phyloP scores from a whole-genome alignment of 2,888 invertebrate genomes.

The Onchidella celtica region DNA sequence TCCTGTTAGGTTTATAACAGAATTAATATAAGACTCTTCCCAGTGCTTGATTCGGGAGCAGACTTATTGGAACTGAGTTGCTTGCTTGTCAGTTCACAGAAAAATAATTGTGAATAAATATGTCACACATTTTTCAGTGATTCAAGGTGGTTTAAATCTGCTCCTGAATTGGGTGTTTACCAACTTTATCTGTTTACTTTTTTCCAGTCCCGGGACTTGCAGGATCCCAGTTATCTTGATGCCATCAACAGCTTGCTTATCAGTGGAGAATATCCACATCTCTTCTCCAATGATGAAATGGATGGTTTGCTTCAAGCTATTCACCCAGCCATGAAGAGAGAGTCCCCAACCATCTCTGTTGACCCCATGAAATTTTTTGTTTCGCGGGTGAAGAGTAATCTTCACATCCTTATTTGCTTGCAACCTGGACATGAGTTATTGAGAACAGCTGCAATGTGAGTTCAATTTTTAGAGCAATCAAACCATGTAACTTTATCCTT shows the following conservation, averaged over 20 bases:
- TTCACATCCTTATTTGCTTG: conserved; percentile 78
- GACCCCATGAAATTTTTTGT: conserved; percentile 79
- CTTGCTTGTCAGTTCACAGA: no score
- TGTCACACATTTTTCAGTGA: no score
- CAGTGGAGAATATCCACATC: conserved; percentile 79
- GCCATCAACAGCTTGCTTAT: conserved; percentile 79
- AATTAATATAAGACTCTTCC: no score
- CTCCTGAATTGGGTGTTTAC: no score
- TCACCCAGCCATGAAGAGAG: conserved; percentile 76
- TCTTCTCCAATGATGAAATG: conserved; percentile 80
- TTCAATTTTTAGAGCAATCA: no score
- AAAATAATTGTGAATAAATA: no score
- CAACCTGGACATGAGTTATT: conserved; percentile 76
- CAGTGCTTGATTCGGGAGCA: no score
- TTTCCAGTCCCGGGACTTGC: conserved; percentile 75
- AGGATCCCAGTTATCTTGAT: conserved; percentile 77
- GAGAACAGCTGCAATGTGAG: conserved; percentile 55
- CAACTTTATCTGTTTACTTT: neutral
- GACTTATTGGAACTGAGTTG: no score
- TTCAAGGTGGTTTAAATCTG: no score
- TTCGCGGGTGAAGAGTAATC: conserved; percentile 78
- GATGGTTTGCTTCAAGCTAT: conserved; percentile 78
- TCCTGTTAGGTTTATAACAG: no score
- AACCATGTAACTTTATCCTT: no score
- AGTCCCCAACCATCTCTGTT: conserved; percentile 73